Conservation (phyloP, 2,888 invertebrate species). For the Ecliptopera silaceata region DNA sequence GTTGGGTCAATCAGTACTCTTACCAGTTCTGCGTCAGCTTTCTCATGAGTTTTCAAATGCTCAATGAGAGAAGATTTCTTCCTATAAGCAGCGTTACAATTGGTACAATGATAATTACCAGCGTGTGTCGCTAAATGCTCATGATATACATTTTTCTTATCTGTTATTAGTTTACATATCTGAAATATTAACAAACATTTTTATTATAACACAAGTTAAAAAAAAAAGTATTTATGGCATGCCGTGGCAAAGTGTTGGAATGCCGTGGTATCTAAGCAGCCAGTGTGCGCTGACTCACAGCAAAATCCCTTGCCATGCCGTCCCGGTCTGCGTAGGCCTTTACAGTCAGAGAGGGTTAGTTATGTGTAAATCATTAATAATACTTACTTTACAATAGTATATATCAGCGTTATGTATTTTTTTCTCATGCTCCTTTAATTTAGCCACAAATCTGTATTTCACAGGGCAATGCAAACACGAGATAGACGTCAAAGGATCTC, state of each 20-base stretch:
- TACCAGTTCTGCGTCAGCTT: background rate
- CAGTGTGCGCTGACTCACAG: too few relatives aligned
- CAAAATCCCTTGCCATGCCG: too few relatives aligned
- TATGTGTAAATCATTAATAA: too few relatives aligned
- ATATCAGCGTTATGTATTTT: conserved; percentile 58
- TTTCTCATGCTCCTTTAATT: conserved; percentile 68
- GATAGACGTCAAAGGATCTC: conserved; percentile 61
- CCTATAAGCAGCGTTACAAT: conserved; percentile 63
- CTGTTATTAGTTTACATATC: conserved; percentile 65
- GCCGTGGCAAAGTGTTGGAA: too few relatives aligned
- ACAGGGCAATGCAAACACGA: conserved; percentile 63
- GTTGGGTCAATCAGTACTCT: too few relatives aligned
- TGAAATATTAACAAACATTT: too few relatives aligned
- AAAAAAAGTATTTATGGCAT: too few relatives aligned
- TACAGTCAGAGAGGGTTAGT: too few relatives aligned
- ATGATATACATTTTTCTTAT: conserved; percentile 57
- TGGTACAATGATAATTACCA: conserved; percentile 58
- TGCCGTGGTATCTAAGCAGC: too few relatives aligned
- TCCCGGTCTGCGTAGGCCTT: too few relatives aligned
- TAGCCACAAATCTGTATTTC: conserved; percentile 65
- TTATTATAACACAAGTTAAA: too few relatives aligned
- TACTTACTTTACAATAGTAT: conserved; percentile 65
- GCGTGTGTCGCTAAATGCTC: conserved; percentile 61
- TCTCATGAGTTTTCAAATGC: conserved; percentile 62
- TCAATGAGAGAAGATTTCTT: conserved; percentile 57